phyloP scores from a whole-genome alignment of 1,140 invertebrate genomes.

The Trichonephila clavipes region DNA sequence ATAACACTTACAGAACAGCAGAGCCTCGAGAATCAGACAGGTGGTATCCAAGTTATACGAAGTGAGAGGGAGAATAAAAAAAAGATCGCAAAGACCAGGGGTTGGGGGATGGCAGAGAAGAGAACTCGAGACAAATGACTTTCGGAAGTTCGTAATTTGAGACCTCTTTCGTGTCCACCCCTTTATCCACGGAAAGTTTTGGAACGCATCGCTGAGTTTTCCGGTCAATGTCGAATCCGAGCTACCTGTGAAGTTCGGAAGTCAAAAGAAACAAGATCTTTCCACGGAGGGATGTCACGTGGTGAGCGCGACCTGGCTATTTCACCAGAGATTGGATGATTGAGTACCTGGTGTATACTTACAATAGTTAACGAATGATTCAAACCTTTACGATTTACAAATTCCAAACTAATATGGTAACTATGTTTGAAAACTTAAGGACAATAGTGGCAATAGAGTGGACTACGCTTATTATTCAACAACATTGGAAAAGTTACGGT shows the following conservation, averaged over 20 bases:
- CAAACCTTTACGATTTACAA: too few relatives aligned
- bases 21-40: background rate
- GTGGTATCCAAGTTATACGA: background rate
- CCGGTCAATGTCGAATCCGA: slow-evolving; percentile 57
- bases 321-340: too few relatives aligned
- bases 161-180: slow-evolving; percentile 49
- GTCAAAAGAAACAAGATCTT: slow-evolving; percentile 27
- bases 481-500: too few relatives aligned
- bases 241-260: background rate
- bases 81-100: background rate
- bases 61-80: background rate
- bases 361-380: too few relatives aligned
- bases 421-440: too few relatives aligned
- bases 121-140: slow-evolving; percentile 64
- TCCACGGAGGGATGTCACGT: background rate
- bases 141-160: slow-evolving; percentile 75
- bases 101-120: background rate
- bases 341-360: too few relatives aligned
- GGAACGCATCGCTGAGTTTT: slow-evolving; percentile 53
- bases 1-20: background rate
- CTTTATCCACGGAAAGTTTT: slow-evolving; percentile 8
- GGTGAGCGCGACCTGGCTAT: background rate
- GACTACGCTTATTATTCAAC: too few relatives aligned
- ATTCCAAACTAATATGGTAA: too few relatives aligned
- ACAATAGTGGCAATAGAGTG: too few relatives aligned